A percentile compares a stretch with the other conserved stretches of the same genome.
These are phyloP conservation scores for Charaxes varanes DNA, from an alignment of 1,140 invertebrate genomes.

Conservation along the genomic window DNA sequence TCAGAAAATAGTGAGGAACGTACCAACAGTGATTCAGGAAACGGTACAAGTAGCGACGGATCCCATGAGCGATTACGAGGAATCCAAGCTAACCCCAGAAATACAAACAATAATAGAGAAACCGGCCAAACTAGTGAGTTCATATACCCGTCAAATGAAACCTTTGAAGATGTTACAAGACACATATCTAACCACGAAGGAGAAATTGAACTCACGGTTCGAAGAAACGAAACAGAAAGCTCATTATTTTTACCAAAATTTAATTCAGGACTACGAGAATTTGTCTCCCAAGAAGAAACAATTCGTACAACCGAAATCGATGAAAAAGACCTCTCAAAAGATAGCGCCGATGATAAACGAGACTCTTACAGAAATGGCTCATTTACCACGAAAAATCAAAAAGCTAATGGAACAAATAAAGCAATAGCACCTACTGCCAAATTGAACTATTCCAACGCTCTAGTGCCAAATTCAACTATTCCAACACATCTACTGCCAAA, in stretches of 20 bases:
- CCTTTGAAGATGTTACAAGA: constrained; percentile 36
- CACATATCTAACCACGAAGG: constrained; percentile 36
- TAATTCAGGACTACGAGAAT: constrained; percentile 54
- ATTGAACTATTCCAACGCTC: background rate
- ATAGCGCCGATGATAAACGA: constrained; percentile 54
- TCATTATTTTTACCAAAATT: constrained; percentile 46
- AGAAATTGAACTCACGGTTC: constrained; percentile 48
- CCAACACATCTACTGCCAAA: constrained; percentile 8
- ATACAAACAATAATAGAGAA: constrained; percentile 22
- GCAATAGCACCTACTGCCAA: constrained; percentile 32
- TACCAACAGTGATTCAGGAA: constrained; percentile 55
- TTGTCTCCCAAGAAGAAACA: constrained; percentile 34
- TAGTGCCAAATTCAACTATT: constrained; percentile 8
- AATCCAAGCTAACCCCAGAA: constrained; percentile 26
- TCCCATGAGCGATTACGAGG: constrained; percentile 25
- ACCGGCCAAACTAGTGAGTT: constrained; percentile 23
- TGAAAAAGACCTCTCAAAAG: constrained; percentile 47
- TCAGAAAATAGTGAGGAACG: constrained; percentile 50
- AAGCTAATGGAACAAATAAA: constrained; percentile 52
- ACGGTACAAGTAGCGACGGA: constrained; percentile 52
- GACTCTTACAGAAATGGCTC: constrained; percentile 49
- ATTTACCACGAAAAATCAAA: constrained; percentile 56
- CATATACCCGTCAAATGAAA: constrained; percentile 26
- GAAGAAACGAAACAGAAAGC: constrained; percentile 55
- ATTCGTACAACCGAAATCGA: constrained; percentile 37